These are phyloP conservation scores for Drosophila helvetica DNA, from an alignment of 2,888 invertebrate species.

Conservation along the genomic window DNA sequence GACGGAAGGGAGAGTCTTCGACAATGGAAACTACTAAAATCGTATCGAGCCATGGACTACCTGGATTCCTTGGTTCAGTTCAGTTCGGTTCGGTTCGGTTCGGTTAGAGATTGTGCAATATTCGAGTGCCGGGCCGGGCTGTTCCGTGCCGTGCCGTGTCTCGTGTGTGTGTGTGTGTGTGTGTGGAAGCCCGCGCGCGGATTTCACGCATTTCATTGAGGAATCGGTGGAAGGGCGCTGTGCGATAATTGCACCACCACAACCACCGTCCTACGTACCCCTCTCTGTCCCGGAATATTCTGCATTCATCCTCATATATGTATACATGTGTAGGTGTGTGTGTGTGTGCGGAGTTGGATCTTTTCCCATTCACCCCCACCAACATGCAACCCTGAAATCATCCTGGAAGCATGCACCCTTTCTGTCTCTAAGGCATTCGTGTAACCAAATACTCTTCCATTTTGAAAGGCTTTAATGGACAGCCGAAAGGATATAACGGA, in stretches of 20 bases:
- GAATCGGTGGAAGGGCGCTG: constrained; percentile 63
- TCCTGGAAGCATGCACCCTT: constrained; percentile 5
- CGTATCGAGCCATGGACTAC: constrained; percentile 17
- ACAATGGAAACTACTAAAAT: constrained; percentile 66
- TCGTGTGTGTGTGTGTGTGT: not conserved
- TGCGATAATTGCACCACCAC: constrained; percentile 71
- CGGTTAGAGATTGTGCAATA: constrained; percentile 60
- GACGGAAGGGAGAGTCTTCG: constrained; percentile 18
- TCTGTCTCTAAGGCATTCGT: not conserved
- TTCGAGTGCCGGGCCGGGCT: constrained; percentile 12
- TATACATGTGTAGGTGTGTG: too few relatives aligned
- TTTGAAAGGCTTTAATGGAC: constrained; percentile 31
- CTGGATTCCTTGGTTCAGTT: constrained; percentile 1
- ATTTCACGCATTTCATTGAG: constrained; percentile 75
- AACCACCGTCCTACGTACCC: constrained; percentile 12
- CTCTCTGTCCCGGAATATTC: not conserved
- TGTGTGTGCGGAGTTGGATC: not conserved
- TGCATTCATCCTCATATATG: constrained; percentile 17
- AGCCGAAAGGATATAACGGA: not conserved
- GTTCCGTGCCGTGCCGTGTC: not conserved
- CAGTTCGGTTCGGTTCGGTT: not conserved
- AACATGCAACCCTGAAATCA: not conserved
- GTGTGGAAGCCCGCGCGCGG: constrained; percentile 31
- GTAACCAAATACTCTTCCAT: constrained; percentile 60
- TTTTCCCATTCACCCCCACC: constrained; percentile 18